phyloP scores from a whole-genome alignment of 2,113 vertebrate genomes.

The Pavo muticus region DNA sequence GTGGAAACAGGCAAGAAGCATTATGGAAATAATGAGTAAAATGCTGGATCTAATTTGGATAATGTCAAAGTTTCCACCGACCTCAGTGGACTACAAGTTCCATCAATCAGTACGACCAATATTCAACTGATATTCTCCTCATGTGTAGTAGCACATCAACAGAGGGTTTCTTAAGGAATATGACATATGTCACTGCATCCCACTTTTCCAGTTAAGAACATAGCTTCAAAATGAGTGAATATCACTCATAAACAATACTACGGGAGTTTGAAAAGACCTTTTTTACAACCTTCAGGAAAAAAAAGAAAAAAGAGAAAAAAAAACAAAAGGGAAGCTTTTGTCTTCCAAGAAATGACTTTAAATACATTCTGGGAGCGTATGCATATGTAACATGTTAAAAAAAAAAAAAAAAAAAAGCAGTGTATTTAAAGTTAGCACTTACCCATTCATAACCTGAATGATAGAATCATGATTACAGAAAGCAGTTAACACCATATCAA shows the following conservation, averaged over 20 bases:
- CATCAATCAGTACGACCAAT: background rate
- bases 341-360: background rate
- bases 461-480: background rate
- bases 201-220: background rate
- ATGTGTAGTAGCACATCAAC: background rate
- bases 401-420: background rate
- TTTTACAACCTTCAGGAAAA: background rate
- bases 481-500: background rate
- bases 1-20: background rate
- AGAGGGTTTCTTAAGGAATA: constrained; percentile 37
- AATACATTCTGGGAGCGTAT: background rate
- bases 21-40: background rate
- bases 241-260: background rate
- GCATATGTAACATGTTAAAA: background rate
- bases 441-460: background rate
- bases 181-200: constrained; percentile 1
- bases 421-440: background rate
- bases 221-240: background rate
- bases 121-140: background rate
- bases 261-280: background rate
- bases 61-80: background rate
- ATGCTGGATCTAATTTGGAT: background rate
- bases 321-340: background rate
- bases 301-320: no score
- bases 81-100: background rate